phyloP scores from a whole-genome alignment of 2,888 invertebrate species.

The Phortica magna region DNA sequence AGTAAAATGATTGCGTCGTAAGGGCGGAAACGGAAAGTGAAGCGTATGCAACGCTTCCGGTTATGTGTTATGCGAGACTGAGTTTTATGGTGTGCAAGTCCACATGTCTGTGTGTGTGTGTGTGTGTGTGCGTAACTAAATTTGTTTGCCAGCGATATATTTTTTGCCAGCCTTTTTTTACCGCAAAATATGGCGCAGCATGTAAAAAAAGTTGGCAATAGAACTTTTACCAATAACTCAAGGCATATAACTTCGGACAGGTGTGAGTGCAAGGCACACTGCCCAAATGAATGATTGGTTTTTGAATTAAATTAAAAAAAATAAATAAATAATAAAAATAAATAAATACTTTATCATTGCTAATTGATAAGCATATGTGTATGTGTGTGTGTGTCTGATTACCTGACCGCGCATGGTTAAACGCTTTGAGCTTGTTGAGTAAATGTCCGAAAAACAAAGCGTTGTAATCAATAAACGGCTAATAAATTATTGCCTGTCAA shows the following conservation, averaged over 20 bases:
- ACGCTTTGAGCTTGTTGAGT: neutral
- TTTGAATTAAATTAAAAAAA: neutral
- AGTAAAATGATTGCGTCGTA: neutral
- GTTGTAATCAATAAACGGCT: constrained; percentile 65
- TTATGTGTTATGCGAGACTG: neutral
- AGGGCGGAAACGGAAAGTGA: neutral
- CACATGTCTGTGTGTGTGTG: neutral
- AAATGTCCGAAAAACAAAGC: constrained; percentile 7
- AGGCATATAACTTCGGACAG: neutral
- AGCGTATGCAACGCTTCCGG: neutral
- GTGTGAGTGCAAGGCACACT: neutral
- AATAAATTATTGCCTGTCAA: constrained; percentile 70
- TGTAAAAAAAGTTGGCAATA: neutral
- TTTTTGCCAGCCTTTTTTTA: neutral
- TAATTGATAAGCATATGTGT: constrained; percentile 17
- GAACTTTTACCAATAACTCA: neutral
- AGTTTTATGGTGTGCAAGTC: neutral
- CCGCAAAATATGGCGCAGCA: constrained; percentile 20
- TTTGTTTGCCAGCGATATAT: neutral
- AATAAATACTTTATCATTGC: constrained; percentile 33
- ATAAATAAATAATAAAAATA: constrained; percentile 29
- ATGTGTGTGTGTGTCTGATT: neutral
- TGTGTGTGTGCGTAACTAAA: neutral
- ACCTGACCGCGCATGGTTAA: constrained; percentile 9
- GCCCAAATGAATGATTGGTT: constrained; percentile 23